These are phyloP conservation scores for Coelopa pilipes DNA, from an alignment of 2,888 invertebrate genomes.

Conservation along the genomic window DNA sequence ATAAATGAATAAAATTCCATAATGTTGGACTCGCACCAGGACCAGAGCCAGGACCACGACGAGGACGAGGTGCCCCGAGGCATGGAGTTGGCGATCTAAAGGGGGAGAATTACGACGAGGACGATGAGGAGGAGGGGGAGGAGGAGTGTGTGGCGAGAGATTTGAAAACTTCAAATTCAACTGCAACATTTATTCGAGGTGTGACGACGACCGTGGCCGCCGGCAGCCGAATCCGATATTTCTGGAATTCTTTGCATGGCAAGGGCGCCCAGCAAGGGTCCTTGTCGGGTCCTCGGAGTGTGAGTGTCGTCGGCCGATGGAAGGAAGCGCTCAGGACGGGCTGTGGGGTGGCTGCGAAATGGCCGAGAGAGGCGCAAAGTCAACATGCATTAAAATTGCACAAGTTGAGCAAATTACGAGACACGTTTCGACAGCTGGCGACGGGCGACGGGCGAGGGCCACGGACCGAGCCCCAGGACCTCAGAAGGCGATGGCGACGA, in stretches of 20 bases:
- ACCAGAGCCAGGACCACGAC: too few relatives aligned
- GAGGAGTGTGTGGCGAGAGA: too few relatives aligned
- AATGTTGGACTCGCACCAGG: not conserved
- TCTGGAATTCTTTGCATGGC: not conserved
- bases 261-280: not conserved
- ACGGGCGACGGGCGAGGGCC: not conserved
- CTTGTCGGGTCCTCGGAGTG: not conserved
- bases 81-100: too few relatives aligned
- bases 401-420: slow-evolving; percentile 4
- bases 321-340: not conserved
- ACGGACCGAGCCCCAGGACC: not conserved
- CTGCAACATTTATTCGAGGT: too few relatives aligned
- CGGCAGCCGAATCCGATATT: too few relatives aligned
- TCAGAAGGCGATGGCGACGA: not conserved
- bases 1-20: slow-evolving; percentile 3
- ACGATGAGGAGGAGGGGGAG: too few relatives aligned
- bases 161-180: too few relatives aligned
- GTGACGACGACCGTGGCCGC: too few relatives aligned
- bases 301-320: not conserved
- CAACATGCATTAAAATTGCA: slow-evolving; percentile 5
- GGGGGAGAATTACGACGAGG: too few relatives aligned
- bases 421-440: slow-evolving; percentile 2
- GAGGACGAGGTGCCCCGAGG: too few relatives aligned
- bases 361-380: not conserved
- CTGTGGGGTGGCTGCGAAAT: not conserved